Base-by-base conservation (phyloP, 2,113 vertebrate species). In the Calidris pygmaea region DNA sequence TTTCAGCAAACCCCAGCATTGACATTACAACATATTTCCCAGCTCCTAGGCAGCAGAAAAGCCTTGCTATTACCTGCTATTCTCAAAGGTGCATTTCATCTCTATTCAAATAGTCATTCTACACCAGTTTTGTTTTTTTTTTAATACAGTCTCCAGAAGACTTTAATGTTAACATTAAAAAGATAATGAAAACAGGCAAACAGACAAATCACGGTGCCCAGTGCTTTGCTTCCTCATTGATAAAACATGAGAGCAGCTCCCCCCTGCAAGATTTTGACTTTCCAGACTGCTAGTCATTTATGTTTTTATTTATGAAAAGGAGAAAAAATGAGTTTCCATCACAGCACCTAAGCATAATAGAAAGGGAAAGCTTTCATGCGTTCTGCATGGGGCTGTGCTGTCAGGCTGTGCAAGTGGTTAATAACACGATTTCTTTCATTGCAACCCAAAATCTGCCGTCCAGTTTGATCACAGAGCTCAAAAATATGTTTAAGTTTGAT, bases 91-190 rank as follows among this genome's bases (percentile, higher is more conserved):
- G 45, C 53, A 29, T 84, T 96, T 96, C n/a, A 75, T 90, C 86
- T 88, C 86, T 84, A 68, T 84, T 93, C 88, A 95, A 94, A 87
- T 60, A 92, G 41, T 81, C 76, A 23, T 89, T 89, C 18, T 24
- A 72, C 58, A 72, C 52, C 58, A n/a, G 52, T 16, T 52, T 29
- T 27, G 30, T 30, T 67, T 82, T 95, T 74, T 50, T 85, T 88
- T 93, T 92, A 81, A 85, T 87, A 65, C 32, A 52, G 41, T 75
- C 77, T 96, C 66, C 70, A 39, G 71, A 92, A 94, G 83, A 74
- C 89, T 95, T 96, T 81, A 92, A 96, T 90, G 92, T 75, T 96
- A 96, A 91, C 90, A 90, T 90, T 93, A 93, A 87, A 95, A 94
- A 94, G 90, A 78, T 95, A 94, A 95, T 86, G 71, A 89, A 95